phyloP scores from a whole-genome alignment of 2,113 vertebrate genomes.

The Chionodraco myersi region DNA sequence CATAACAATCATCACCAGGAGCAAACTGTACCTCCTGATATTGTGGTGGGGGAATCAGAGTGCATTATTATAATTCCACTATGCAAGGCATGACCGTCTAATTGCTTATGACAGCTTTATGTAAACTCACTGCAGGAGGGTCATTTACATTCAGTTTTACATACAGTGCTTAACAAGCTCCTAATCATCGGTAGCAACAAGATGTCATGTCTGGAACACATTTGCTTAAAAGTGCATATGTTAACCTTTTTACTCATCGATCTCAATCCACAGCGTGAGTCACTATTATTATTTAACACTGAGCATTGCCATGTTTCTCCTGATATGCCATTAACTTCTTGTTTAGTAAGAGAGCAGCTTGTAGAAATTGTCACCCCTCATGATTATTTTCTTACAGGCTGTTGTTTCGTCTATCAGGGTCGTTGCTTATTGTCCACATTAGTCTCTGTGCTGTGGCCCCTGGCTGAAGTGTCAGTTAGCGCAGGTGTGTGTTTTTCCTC shows the following conservation, averaged over 20 bases:
- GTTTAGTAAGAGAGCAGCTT: conserved; percentile 20
- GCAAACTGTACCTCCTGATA: not conserved
- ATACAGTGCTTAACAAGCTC: conserved; percentile 4
- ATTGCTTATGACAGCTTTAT: not conserved
- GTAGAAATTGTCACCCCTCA: conserved; percentile 11
- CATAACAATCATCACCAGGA: not conserved
- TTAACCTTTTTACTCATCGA: too few species aligned
- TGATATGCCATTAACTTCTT: conserved; percentile 2
- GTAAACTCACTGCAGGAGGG: not conserved
- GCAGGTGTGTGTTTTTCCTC: not conserved
- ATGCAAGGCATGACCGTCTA: not conserved
- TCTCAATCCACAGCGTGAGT: not conserved
- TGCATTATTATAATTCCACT: not conserved
- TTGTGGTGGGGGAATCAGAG: not conserved
- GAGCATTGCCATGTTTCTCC: conserved; percentile 11
- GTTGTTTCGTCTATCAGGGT: conserved; percentile 22
- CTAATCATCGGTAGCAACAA: not conserved
- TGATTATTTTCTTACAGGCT: conserved; percentile 29
- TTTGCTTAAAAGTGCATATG: not conserved
- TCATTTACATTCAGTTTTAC: conserved; percentile 12
- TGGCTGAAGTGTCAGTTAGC: conserved; percentile 45
- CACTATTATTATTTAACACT: conserved; percentile 5
- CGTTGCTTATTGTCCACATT: conserved; percentile 61
- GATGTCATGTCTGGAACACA: conserved; percentile 12
- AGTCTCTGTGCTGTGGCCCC: conserved; percentile 42